A percentile compares a stretch with the other conserved stretches of the same genome.
These are phyloP conservation scores for Deroplatys truncata DNA, from an alignment of 2,888 invertebrate genomes.

Conservation along the genomic window DNA sequence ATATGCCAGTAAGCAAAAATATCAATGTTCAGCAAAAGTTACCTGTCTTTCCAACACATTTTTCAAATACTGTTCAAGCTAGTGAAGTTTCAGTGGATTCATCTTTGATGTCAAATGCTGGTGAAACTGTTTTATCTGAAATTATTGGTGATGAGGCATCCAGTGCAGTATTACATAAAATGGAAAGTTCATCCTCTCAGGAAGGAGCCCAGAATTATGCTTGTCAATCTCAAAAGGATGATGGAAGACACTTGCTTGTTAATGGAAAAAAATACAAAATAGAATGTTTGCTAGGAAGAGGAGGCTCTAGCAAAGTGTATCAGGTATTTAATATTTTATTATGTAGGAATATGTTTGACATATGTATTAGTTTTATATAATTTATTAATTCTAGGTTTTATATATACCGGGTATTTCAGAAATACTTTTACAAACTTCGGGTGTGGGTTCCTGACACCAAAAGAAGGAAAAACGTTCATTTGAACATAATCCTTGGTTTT, in stretches of 20 bases:
- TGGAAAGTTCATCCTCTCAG: neutral
- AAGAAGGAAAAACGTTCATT: too few species aligned
- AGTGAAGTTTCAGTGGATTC: neutral
- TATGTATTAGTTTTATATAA: too few species aligned
- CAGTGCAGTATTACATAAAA: neutral
- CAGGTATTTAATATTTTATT: conserved; percentile 35
- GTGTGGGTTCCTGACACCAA: too few species aligned
- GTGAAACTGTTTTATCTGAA: neutral
- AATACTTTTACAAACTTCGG: too few species aligned
- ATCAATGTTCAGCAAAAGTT: neutral
- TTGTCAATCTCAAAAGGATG: neutral
- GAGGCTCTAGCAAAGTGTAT: conserved; percentile 86
- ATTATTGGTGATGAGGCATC: neutral
- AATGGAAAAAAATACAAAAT: conserved; percentile 70
- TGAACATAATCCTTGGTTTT: too few species aligned
- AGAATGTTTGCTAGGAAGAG: conserved; percentile 72
- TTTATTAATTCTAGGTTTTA: too few species aligned
- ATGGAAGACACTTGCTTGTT: conserved; percentile 43
- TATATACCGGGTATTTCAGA: too few species aligned
- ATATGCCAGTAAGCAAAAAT: neutral
- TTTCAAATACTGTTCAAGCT: neutral
- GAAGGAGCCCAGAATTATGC: neutral
- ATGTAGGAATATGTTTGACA: too few species aligned
- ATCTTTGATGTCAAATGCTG: neutral
- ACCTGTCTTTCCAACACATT: neutral